Evolutionary conservation across 2,113 vertebrate species (phyloP).

Genomic region (Oceanodroma tethys): DNA sequence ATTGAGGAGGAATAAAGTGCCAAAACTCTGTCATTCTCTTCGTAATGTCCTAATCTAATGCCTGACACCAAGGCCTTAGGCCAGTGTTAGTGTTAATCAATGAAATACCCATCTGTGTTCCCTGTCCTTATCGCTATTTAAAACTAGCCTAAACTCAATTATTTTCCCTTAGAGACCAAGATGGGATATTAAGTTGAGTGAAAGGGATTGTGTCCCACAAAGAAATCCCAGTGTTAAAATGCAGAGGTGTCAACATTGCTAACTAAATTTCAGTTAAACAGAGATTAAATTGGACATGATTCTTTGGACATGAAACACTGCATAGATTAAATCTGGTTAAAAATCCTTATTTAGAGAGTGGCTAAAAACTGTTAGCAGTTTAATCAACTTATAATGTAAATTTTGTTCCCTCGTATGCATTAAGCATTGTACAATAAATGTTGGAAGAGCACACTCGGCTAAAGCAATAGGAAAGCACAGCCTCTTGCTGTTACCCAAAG

Average conservation of each 20-base stretch:
- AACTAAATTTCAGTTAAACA: constrained; percentile 96
- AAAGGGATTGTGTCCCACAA: constrained; percentile 88
- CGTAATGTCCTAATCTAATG: constrained; percentile 98
- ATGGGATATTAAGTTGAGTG: constrained; percentile 96
- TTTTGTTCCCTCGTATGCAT: constrained; percentile 74
- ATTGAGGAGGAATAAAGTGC: constrained; percentile 99
- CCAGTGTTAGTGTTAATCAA: constrained; percentile 96
- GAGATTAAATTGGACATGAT: constrained; percentile 94
- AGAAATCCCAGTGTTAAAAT: constrained; percentile 89
- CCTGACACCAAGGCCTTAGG: constrained; percentile 94
- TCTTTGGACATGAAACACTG: constrained; percentile 83
- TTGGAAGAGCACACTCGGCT: constrained; percentile 28
- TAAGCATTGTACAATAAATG: constrained; percentile 49
- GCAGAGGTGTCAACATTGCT: constrained; percentile 87
- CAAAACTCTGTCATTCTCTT: constrained; percentile 99
- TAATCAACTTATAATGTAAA: constrained; percentile 80
- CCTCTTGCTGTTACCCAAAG: constrained; percentile 43
- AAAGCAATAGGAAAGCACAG: constrained; percentile 41
- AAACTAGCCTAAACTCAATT: constrained; percentile 99
- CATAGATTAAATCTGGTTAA: constrained; percentile 81
- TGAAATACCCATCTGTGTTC: constrained; percentile 97
- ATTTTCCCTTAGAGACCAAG: constrained; percentile 98
- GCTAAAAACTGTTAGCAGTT: constrained; percentile 82
- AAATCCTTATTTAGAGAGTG: constrained; percentile 83
- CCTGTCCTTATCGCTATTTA: constrained; percentile 97